Percentiles rank a stretch among this genome's conserved stretches.
These are phyloP conservation scores for Apocrypta bakeri DNA, from an alignment of 1,140 invertebrate species.

Conservation along the genomic window DNA sequence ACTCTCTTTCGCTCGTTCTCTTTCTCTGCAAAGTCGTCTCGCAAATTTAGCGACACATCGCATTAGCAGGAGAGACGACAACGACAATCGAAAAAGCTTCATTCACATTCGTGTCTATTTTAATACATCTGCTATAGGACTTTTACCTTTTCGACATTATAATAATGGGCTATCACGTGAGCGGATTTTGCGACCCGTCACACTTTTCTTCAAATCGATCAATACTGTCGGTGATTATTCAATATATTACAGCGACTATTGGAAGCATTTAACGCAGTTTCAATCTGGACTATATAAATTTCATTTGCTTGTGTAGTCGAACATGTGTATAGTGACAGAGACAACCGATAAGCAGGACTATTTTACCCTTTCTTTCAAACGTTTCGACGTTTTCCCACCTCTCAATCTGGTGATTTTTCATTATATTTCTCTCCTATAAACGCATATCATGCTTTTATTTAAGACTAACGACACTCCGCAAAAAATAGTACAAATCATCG, in stretches of 20 bases:
- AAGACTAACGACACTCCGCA: not conserved
- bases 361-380: not conserved
- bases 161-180: slow-evolving; percentile 39
- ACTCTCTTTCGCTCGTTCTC: not conserved
- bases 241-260: slow-evolving; percentile 43
- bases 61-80: not conserved
- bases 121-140: slow-evolving; percentile 51
- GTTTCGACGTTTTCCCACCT: not conserved
- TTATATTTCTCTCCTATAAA: not conserved
- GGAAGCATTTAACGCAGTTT: slow-evolving; percentile 39
- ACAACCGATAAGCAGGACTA: not conserved
- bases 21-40: not conserved
- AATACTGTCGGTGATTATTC: slow-evolving; percentile 48
- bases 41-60: not conserved
- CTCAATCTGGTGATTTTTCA: not conserved
- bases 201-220: slow-evolving; percentile 21
- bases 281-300: slow-evolving; percentile 22
- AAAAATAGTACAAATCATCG: not conserved
- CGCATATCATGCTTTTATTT: not conserved
- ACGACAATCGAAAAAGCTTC: slow-evolving; percentile 44
- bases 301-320: not conserved
- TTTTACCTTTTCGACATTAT: slow-evolving; percentile 21
- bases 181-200: not conserved
- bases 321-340: not conserved
- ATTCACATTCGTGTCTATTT: slow-evolving; percentile 30